phyloP scores from a whole-genome alignment of 2,888 invertebrate species.

The Coleophora deauratella region DNA sequence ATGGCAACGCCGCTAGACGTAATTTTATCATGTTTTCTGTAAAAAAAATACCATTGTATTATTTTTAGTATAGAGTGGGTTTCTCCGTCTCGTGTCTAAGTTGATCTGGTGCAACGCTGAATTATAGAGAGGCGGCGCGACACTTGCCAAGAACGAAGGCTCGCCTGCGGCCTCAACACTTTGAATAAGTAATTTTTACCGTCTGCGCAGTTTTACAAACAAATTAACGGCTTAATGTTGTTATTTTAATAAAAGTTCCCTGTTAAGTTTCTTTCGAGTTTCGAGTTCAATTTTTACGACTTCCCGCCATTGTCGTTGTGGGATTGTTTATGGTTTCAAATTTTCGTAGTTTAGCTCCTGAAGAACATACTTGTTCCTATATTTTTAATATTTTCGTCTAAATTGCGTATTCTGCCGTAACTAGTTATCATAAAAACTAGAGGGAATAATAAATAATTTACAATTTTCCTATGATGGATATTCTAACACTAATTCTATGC shows the following conservation, averaged over 20 bases:
- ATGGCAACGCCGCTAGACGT: no score
- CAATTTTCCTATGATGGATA: no score
- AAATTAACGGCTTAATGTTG: conserved; percentile 70
- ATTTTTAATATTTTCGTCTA: no score
- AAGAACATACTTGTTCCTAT: no score
- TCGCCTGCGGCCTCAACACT: conserved; percentile 45
- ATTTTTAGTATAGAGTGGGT: no score
- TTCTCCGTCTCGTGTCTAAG: no score
- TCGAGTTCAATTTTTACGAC: conserved; percentile 62
- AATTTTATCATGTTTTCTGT: no score
- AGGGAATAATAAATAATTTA: neutral
- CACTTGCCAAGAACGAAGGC: conserved; percentile 40
- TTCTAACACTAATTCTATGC: no score
- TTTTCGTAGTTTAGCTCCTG: conserved; percentile 14
- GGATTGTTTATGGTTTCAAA: conserved; percentile 53
- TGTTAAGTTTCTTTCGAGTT: conserved; percentile 48
- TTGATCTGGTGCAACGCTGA: conserved; percentile 25
- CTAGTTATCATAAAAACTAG: no score
- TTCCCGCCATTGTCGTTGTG: conserved; percentile 42
- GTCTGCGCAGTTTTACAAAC: conserved; percentile 71
- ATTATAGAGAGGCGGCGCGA: conserved; percentile 57
- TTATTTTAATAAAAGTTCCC: conserved; percentile 69
- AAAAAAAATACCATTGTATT: no score
- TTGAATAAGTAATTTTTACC: conserved; percentile 69
- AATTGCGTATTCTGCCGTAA: no score